These are phyloP conservation scores for Macrochelys suwanniensis DNA, from an alignment of 2,797 vertebrate genomes.

Conservation along the genomic window DNA sequence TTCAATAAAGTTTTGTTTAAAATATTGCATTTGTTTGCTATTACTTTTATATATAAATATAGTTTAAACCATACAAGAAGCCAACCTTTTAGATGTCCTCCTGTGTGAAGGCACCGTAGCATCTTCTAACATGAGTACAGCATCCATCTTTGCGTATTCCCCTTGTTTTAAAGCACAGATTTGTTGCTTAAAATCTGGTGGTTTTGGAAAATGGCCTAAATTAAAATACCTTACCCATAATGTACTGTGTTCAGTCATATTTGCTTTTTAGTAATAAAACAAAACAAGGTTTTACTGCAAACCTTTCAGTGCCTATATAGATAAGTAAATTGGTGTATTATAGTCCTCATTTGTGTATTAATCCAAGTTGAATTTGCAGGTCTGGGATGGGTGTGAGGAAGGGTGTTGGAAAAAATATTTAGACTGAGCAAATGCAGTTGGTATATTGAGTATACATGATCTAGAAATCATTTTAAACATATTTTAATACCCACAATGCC, in stretches of 20 bases:
- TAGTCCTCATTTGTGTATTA: not conserved
- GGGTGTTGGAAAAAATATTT: not conserved
- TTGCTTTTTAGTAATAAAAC: not conserved
- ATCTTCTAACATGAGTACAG: not conserved
- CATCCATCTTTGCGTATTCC: not conserved
- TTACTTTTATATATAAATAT: accelerated
- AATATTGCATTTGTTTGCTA: accelerated
- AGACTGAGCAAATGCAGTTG: not conserved
- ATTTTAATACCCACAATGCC: too few relatives aligned
- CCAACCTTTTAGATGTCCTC: not conserved
- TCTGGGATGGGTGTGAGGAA: not conserved
- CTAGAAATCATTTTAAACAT: not conserved
- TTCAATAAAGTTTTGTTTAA: constrained; percentile 62
- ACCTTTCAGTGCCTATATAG: not conserved
- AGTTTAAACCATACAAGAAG: not conserved
- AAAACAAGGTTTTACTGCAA: not conserved
- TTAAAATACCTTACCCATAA: not conserved
- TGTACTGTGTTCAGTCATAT: not conserved
- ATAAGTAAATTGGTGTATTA: not conserved
- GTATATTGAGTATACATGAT: not conserved
- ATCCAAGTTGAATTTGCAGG: not conserved
- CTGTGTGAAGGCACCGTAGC: not conserved
- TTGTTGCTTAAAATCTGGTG: not conserved
- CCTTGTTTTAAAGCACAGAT: not conserved
- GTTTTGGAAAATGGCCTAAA: not conserved